phyloP scores from a whole-genome alignment of 2,797 vertebrate genomes.

The Acanthurus tractus region DNA sequence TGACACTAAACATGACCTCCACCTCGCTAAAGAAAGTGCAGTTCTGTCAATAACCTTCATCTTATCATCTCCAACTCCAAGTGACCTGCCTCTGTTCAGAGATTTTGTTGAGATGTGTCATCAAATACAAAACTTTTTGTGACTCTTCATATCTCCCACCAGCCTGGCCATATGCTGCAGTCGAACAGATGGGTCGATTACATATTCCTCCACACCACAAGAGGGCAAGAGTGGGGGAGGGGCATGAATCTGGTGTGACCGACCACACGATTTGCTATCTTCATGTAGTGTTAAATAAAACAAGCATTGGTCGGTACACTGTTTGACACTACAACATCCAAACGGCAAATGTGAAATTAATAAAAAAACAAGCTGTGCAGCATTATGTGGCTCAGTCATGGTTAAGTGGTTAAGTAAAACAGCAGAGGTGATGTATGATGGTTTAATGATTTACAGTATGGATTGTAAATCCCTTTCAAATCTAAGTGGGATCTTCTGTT shows the following conservation, averaged over 20 bases:
- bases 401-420: slow-evolving; percentile 10
- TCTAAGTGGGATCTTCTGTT: slow-evolving; percentile 43
- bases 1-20: slow-evolving; percentile 17
- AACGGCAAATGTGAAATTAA: neutral
- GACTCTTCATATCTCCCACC: slow-evolving; percentile 42
- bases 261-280: slow-evolving; percentile 47
- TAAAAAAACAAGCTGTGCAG: slow-evolving; percentile 31
- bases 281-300: slow-evolving; percentile 49
- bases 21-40: slow-evolving; percentile 16
- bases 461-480: slow-evolving; percentile 61
- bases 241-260: slow-evolving; percentile 22
- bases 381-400: slow-evolving; percentile 32
- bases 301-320: slow-evolving; percentile 20
- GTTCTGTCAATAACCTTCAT: slow-evolving; percentile 2
- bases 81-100: slow-evolving; percentile 24
- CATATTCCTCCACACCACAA: slow-evolving; percentile 41
- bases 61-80: slow-evolving; percentile 1
- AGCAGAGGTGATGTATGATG: slow-evolving; percentile 34
- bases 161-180: slow-evolving; percentile 46
- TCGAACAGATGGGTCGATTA: slow-evolving; percentile 67
- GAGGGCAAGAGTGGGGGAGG: slow-evolving; percentile 32
- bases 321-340: slow-evolving; percentile 15
- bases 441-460: slow-evolving; percentile 57
- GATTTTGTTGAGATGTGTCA: slow-evolving; percentile 27
- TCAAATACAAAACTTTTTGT: slow-evolving; percentile 39